These are phyloP conservation scores for Chaitophorus viminalis DNA, from an alignment of 2,888 invertebrate species.

Conservation along the genomic window DNA sequence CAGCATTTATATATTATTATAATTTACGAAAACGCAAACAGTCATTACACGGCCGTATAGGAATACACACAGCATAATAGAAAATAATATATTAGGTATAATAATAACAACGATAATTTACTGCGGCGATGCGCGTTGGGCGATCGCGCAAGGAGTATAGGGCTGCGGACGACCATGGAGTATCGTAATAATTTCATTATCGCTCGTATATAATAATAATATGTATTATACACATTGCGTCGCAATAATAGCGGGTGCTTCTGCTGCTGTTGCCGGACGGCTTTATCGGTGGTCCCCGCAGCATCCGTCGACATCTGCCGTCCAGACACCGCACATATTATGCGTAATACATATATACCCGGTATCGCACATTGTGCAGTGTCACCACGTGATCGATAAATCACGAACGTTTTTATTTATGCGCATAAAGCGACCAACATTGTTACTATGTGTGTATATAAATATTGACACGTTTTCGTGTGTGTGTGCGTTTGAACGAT, in stretches of 20 bases:
- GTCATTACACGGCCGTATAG: not conserved
- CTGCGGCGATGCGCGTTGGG: not conserved
- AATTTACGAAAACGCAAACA: not conserved
- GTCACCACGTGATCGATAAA: conserved; percentile 45
- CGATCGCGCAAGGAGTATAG: not conserved
- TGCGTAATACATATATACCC: not conserved
- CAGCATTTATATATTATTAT: too few relatives aligned
- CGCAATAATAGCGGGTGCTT: not conserved
- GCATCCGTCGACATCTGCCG: conserved; percentile 49
- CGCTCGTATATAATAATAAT: not conserved
- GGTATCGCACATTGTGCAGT: conserved; percentile 11
- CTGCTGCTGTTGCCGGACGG: not conserved
- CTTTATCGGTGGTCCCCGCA: conserved; percentile 13
- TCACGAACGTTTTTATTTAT: conserved; percentile 13
- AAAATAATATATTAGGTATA: too few relatives aligned
- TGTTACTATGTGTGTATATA: not conserved
- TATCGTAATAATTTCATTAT: conserved; percentile 19
- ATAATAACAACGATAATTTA: conserved; percentile 7
- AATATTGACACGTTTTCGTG: conserved; percentile 38
- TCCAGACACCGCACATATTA: not conserved
- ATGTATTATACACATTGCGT: too few relatives aligned
- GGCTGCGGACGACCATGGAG: not conserved
- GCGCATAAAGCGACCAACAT: not conserved
- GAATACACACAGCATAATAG: not conserved
- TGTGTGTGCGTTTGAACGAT: not conserved